Evolutionary conservation across 2,113 vertebrate species (phyloP).

Genomic region (Mus pahari): DNA sequence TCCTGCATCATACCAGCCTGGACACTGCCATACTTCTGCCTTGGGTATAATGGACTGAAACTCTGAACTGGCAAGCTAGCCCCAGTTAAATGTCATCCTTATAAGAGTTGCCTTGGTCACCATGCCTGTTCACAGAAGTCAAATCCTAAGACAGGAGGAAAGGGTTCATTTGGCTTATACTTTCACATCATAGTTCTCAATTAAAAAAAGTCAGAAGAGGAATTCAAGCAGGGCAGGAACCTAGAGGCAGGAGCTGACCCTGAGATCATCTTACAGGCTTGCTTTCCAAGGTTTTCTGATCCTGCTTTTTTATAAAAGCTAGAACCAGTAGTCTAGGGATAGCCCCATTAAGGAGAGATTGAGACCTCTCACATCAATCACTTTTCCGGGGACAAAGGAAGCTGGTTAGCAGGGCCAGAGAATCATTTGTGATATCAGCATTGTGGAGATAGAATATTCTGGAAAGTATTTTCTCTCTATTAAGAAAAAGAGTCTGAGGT

Average conservation of each 20-base stretch:
- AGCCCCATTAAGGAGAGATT: too few relatives aligned
- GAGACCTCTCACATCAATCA: neutral
- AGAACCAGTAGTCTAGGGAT: neutral
- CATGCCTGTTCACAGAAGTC: too few relatives aligned
- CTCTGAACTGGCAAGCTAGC: too few relatives aligned
- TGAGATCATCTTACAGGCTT: neutral
- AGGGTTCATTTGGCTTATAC: neutral
- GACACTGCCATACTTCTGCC: too few relatives aligned
- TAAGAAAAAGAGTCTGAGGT: neutral
- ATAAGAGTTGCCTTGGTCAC: too few relatives aligned
- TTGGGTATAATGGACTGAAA: too few relatives aligned
- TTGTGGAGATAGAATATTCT: neutral
- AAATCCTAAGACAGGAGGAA: neutral
- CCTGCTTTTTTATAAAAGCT: neutral
- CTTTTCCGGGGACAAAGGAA: neutral
- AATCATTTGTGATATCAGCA: neutral
- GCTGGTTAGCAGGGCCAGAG: neutral
- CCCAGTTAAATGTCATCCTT: too few relatives aligned
- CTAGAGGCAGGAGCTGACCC: neutral
- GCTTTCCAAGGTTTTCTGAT: neutral
- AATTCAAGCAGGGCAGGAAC: neutral
- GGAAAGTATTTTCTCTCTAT: neutral
- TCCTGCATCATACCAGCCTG: too few relatives aligned
- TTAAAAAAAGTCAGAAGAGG: neutral
- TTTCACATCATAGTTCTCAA: neutral